Evolutionary conservation across 1,140 invertebrate species (phyloP), one percentile per base, ranked within the genome.

Genomic region (Dermatophagoides farinae): DNA sequence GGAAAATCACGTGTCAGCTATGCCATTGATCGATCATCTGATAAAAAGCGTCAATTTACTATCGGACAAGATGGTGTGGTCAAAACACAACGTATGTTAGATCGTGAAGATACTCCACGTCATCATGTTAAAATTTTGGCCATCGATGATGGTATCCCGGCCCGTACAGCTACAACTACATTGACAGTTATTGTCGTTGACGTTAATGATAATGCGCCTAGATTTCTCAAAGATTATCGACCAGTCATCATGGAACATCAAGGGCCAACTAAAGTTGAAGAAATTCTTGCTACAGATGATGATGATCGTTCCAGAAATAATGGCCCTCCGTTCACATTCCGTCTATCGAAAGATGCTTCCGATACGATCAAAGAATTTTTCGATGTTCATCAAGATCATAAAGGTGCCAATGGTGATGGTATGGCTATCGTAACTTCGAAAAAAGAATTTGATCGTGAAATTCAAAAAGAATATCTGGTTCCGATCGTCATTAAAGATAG

Each of bases 141-240:
- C 40, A 62, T 65, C 12, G 67, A 72, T 54, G 66, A 78, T 73
- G 74, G 75, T 61, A 65, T 68, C 52, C 91, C 91, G 10, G 82
- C 89, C 0, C 86, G 88, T 73, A 97, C 90, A 6, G 90, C 92
- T 5, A 95, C 90, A 1, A 91, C 90, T 0, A 96, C 89, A 1
- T 74, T 97, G 18, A 90, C 87, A 0, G 87, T 97, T 0, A 87
- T 90, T 62, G 88, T 97, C 0, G 84, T 86, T 70, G 92, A 97
- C 68, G 90, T 97, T 59, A 97, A 97, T 71, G 93, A 97, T 68
- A 96, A 79, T 65, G 72, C 73, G n/a, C 77, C 77, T 14, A 67
- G 70, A 52, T 77, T 78, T 66, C 68, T 72, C 0, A 68, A 90
- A 70, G 86, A 92, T 68, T 95, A 95, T 70, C 77, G 86, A 52